Evolutionary conservation across 1,140 invertebrate genomes (phyloP).

Genomic region (Drosophila jambulina): DNA sequence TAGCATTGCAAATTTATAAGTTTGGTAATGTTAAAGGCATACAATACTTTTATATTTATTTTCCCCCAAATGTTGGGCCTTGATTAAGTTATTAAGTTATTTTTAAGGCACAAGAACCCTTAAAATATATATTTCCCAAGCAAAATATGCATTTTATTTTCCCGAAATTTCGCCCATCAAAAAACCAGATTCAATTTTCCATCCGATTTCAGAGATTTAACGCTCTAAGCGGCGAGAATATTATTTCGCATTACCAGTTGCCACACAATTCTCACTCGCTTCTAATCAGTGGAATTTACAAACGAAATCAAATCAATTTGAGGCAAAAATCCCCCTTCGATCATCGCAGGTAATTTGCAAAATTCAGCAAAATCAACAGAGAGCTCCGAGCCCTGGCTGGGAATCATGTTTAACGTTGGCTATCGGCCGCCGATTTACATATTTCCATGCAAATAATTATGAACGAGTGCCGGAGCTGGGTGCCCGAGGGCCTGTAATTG

Average conservation of each 20-base stretch:
- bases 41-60: too few relatives aligned
- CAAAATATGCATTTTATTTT: background rate
- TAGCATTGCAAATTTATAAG: too few relatives aligned
- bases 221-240: background rate
- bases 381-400: slow-evolving; percentile 7
- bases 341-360: slow-evolving; percentile 33
- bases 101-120: background rate
- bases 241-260: slow-evolving; percentile 4
- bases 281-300: slow-evolving; percentile 28
- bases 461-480: slow-evolving; percentile 22
- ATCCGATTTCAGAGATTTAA: slow-evolving; percentile 1
- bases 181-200: too few relatives aligned
- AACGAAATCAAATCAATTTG: slow-evolving; percentile 30
- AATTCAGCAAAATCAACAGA: slow-evolving; percentile 31
- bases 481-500: slow-evolving; percentile 23
- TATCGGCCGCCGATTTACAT: slow-evolving; percentile 63
- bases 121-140: background rate
- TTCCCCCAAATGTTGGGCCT: too few relatives aligned
- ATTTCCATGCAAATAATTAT: slow-evolving; percentile 75
- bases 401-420: slow-evolving; percentile 49
- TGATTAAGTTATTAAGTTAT: too few relatives aligned
- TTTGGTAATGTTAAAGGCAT: too few relatives aligned
- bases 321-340: slow-evolving; percentile 22
- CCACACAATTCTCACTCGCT: background rate
- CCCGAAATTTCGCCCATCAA: too few relatives aligned